Base-by-base conservation (phyloP, 2,888 invertebrate genomes). In the Crepidodera aurea region DNA sequence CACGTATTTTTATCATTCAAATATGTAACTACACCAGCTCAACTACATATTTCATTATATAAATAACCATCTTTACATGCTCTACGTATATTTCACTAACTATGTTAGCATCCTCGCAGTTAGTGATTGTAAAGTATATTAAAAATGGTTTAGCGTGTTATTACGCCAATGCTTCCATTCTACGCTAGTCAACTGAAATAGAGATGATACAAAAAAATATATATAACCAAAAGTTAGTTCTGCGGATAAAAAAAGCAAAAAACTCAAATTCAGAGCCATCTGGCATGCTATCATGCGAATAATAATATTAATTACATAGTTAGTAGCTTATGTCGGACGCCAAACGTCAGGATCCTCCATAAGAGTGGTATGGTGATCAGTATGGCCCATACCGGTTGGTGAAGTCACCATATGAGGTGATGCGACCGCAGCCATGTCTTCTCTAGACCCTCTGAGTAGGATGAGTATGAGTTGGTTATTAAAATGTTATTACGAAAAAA, bases 341-440 rank as follows among this genome's bases (percentile, higher is more conserved):
- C 93, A 94, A 78, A 93, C 92, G 84, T 93, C 93, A 66, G 93
- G 93, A 84, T 94, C 93, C 85, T 93, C 93, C 93, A 94, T 93
- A 75, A 93, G 87, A 66, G 93, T 93, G 78, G 90, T 90, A 84
- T 87, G 89, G 75, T 89, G 89, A 83, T 89, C 88, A 85, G 74
- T 84, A 83, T 80, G 83, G 73, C 83, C 80, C 57, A 80, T 73
- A 50, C 75, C 83, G 51, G 78, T 75, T 74, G 87, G 83, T 55
- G 84, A 84, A 57, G 83, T 82, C 65, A 83, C 83, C 78, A 86
- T 87, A 79, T 88, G 87, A 62, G 88, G 87, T 67, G 88, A 87
- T 73, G 89, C 88, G 85, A 91, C 91, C 73, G 91, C 92, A 68
- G 91, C 91, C 90, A 92, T 91, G 82, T 92, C 92, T 82, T 91